These are phyloP conservation scores for Brachionus plicatilis DNA, from an alignment of 1,140 invertebrate species.

Conservation along the genomic window DNA sequence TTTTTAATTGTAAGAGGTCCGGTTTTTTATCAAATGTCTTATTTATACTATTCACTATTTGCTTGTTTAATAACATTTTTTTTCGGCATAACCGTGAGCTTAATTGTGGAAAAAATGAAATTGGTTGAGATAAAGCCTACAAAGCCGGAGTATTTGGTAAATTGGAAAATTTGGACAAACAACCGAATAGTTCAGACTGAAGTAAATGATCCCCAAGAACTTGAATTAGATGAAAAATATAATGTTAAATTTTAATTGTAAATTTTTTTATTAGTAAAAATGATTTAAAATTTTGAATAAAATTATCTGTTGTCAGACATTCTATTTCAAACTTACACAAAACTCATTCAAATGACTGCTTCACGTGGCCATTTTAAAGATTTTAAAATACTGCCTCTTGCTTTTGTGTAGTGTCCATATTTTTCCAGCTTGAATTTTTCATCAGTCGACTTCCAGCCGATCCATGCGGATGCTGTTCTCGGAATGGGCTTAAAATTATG, in stretches of 20 bases:
- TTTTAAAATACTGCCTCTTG: background rate
- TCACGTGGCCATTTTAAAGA: constrained; percentile 18
- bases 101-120: constrained; percentile 3
- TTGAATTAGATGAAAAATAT: background rate
- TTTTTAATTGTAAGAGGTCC: background rate
- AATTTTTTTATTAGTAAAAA: background rate
- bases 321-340: background rate
- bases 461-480: background rate
- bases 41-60: constrained; percentile 18
- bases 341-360: background rate
- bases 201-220: background rate
- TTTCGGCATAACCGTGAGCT: background rate
- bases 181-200: background rate
- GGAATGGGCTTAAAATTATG: background rate
- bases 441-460: constrained; percentile 22
- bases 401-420: background rate
- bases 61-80: background rate
- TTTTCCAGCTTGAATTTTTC: background rate
- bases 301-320: background rate
- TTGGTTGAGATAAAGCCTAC: background rate
- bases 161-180: background rate
- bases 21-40: constrained; percentile 18
- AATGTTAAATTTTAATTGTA: background rate
- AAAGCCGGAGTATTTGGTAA: background rate
- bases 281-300: background rate